Percentiles rank a stretch among this genome's conserved stretches.
These are phyloP conservation scores for Chelmon rostratus DNA, from an alignment of 2,797 vertebrate species.

Conservation along the genomic window DNA sequence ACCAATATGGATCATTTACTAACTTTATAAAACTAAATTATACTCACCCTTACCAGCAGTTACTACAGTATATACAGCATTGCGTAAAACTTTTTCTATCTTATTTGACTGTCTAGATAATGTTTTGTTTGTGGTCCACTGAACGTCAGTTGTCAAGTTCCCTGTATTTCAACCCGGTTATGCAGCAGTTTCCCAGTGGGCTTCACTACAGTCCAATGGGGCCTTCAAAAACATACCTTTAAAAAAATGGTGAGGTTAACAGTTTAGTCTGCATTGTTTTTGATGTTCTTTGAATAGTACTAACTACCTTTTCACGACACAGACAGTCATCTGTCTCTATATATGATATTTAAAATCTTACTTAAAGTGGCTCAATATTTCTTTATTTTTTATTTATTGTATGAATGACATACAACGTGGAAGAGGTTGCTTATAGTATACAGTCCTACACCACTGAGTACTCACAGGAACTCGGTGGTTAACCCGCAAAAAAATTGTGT, in stretches of 20 bases:
- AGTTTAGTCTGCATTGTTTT: background rate
- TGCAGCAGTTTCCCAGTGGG: background rate
- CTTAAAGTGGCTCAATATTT: background rate
- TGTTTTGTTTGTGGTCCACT: background rate
- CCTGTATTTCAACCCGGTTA: background rate
- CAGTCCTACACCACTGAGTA: too few relatives aligned
- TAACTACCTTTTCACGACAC: background rate
- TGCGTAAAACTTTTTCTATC: background rate
- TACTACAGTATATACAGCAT: background rate
- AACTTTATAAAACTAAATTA: background rate
- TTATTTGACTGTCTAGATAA: background rate
- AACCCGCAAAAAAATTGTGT: too few relatives aligned
- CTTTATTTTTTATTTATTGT: too few relatives aligned
- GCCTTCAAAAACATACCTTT: background rate
- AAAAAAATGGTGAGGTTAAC: background rate
- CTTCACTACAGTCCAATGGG: background rate
- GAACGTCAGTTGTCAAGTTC: background rate
- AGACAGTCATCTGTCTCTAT: background rate
- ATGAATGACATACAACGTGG: too few relatives aligned
- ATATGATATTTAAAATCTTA: background rate
- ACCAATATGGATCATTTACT: background rate
- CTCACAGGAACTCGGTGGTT: too few relatives aligned
- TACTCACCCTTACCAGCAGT: background rate
- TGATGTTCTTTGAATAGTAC: background rate
- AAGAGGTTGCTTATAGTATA: background rate